These are phyloP conservation scores for Coregonus sp. DNA, from an alignment of 2,797 vertebrate genomes.

Conservation along the genomic window DNA sequence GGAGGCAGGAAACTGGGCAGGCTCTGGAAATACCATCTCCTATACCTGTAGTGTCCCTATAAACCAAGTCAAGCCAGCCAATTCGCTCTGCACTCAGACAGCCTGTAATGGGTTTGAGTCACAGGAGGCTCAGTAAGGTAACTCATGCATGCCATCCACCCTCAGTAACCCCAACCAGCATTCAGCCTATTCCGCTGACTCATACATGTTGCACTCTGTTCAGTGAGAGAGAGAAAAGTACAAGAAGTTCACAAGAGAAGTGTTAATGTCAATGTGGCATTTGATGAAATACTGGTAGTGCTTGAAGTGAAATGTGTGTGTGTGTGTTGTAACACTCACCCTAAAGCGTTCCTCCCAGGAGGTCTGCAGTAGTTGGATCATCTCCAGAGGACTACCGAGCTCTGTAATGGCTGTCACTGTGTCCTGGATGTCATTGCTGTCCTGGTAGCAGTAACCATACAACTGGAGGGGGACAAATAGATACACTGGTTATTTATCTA, in stretches of 20 bases:
- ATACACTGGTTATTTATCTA: not conserved
- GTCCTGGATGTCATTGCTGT: conserved; percentile 84
- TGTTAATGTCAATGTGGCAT: too few relatives aligned
- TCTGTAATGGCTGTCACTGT: conserved; percentile 89
- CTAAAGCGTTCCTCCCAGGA: conserved; percentile 90
- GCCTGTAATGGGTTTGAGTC: not conserved
- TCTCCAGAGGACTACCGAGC: conserved; percentile 86
- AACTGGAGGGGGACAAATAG: conserved; percentile 68
- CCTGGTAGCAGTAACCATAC: conserved; percentile 88
- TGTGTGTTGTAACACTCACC: conserved; percentile 68
- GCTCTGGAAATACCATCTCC: not conserved
- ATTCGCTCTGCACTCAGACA: not conserved
- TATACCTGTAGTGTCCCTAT: not conserved
- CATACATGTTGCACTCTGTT: not conserved
- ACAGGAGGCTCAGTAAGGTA: conserved; percentile 2
- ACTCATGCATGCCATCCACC: conserved; percentile 6
- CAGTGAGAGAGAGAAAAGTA: too few relatives aligned
- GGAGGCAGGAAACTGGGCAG: conserved; percentile 11
- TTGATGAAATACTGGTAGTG: too few relatives aligned
- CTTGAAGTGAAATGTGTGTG: not conserved
- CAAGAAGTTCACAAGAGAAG: too few relatives aligned
- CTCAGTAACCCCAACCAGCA: not conserved
- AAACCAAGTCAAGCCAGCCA: not conserved
- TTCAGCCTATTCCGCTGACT: not conserved
- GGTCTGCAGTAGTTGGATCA: conserved; percentile 89